Conservation (phyloP, 2,888 invertebrate genomes). For the Pachydiplax longipennis region DNA sequence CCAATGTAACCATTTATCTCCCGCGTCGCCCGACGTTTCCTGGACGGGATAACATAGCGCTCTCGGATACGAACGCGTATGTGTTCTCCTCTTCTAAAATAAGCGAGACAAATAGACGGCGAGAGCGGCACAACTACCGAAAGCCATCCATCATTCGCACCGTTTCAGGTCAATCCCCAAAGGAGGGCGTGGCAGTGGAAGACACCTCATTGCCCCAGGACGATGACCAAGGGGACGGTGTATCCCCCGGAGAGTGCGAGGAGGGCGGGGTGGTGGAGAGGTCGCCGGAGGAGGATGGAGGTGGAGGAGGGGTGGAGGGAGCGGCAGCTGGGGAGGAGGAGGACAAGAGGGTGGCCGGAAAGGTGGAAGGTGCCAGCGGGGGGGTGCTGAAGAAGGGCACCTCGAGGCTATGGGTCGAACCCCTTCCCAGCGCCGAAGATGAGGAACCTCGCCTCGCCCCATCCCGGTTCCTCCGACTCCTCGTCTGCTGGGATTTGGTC, state of each 20-base stretch:
- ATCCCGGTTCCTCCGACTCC: not conserved
- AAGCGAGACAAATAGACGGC: not conserved
- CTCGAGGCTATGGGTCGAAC: conserved; percentile 3
- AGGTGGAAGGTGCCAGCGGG: not conserved
- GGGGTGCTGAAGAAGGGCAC: not conserved
- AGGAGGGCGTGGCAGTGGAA: not conserved
- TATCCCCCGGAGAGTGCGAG: not conserved
- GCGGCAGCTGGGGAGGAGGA: not conserved
- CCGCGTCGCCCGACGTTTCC: not conserved
- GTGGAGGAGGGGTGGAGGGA: not conserved
- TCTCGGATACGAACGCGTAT: not conserved
- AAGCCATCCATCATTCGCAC: not conserved
- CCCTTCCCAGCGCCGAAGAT: not conserved
- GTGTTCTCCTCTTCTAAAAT: not conserved
- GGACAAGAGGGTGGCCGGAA: not conserved
- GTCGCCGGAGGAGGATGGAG: not conserved
- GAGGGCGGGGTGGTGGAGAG: not conserved
- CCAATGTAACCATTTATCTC: not conserved
- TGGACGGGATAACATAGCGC: not conserved
- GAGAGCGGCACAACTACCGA: not conserved
- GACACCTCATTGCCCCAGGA: not conserved
- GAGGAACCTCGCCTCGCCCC: conserved; percentile 14
- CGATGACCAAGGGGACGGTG: not conserved
- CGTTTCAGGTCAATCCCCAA: not conserved
- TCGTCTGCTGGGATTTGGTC: conserved; percentile 18